Evolutionary conservation across 2,113 vertebrate genomes (phyloP).

Genomic region (Oryzias curvinotus): DNA sequence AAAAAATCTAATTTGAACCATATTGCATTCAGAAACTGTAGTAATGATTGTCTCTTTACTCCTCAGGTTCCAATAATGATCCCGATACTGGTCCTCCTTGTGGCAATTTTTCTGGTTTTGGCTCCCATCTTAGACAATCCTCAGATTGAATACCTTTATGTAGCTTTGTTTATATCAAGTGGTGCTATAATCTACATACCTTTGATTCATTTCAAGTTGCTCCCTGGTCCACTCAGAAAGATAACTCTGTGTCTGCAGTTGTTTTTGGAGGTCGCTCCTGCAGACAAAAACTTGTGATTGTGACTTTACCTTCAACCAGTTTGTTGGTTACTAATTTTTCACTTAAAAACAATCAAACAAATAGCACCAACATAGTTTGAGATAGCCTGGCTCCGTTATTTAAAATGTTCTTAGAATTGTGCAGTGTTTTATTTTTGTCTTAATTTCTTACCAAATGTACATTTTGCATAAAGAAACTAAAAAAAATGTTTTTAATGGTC

Average conservation of each 20-base stretch:
- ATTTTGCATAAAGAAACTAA: too few relatives aligned
- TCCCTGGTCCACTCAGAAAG: constrained; percentile 74
- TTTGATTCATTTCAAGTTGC: constrained; percentile 80
- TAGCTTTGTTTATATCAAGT: constrained; percentile 83
- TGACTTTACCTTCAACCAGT: background rate
- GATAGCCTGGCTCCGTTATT: background rate
- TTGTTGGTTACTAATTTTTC: background rate
- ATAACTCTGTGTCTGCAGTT: constrained; percentile 85
- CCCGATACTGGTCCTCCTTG: constrained; percentile 80
- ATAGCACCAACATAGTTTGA: background rate
- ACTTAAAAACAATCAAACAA: background rate
- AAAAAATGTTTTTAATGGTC: too few relatives aligned
- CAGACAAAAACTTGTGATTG: constrained; percentile 73
- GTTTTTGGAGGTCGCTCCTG: constrained; percentile 85
- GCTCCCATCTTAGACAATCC: constrained; percentile 83
- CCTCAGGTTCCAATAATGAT: constrained; percentile 84
- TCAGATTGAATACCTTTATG: constrained; percentile 83
- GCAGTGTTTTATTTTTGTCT: too few relatives aligned
- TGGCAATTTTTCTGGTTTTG: constrained; percentile 83
- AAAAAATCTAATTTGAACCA: background rate
- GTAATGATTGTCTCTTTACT: constrained; percentile 18
- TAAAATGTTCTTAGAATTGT: too few relatives aligned
- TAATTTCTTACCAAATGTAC: too few relatives aligned
- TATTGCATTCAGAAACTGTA: background rate
- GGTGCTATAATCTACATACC: constrained; percentile 84